phyloP scores from a whole-genome alignment of 2,113 vertebrate species.

The Myrmophylax atrothorax region DNA sequence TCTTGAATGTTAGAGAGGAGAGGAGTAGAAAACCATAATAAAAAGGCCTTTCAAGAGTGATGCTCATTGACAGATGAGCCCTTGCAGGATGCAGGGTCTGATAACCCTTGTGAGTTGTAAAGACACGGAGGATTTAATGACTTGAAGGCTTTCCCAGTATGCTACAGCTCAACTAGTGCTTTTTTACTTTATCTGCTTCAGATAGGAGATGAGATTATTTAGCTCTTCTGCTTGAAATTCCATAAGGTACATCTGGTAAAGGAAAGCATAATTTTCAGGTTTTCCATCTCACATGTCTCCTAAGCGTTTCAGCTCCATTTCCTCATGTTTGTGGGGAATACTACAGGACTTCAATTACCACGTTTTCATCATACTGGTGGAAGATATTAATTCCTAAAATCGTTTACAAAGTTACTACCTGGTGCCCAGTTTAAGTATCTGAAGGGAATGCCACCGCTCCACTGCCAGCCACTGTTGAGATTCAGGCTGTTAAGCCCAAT shows the following conservation, averaged over 20 bases:
- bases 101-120: neutral
- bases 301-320: neutral
- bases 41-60: neutral
- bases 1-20: neutral
- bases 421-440: constrained; percentile 91
- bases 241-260: neutral
- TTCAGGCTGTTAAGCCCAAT: constrained; percentile 89
- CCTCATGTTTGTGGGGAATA: neutral
- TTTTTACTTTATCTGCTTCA: neutral
- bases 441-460: constrained; percentile 85
- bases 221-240: neutral
- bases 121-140: neutral
- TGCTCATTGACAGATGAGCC: neutral
- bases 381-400: neutral
- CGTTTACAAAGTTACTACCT: constrained; percentile 70
- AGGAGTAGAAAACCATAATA: neutral
- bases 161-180: neutral
- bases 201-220: neutral
- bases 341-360: neutral
- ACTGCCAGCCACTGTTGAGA: constrained; percentile 87
- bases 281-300: neutral
- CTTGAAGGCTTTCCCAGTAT: neutral
- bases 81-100: neutral
- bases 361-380: neutral
- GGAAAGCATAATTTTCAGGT: neutral